Conservation (phyloP, 2,113 vertebrate genomes). For the Reinhardtius hippoglossoides region DNA sequence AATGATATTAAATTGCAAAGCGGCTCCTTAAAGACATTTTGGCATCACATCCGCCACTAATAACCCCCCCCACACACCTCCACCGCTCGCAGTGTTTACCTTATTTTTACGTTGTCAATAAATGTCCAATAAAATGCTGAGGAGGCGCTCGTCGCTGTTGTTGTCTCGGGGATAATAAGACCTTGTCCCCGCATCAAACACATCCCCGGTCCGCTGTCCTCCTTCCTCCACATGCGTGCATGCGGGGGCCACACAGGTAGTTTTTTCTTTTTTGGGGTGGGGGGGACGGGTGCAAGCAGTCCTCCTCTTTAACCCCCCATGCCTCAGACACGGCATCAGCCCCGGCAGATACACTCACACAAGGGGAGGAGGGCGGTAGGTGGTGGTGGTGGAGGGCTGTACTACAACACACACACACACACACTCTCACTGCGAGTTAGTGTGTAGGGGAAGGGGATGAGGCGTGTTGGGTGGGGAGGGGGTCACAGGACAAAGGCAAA, state of each 20-base stretch:
- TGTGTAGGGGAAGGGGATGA: slow-evolving; percentile 4
- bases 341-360: slow-evolving; percentile 61
- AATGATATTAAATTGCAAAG: too few relatives aligned
- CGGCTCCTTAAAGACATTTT: neutral
- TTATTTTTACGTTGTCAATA: slow-evolving; percentile 63
- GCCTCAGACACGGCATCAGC: slow-evolving; percentile 71
- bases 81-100: slow-evolving; percentile 57
- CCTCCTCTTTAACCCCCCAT: slow-evolving; percentile 83
- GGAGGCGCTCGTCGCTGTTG: slow-evolving; percentile 42
- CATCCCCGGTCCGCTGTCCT: slow-evolving; percentile 78
- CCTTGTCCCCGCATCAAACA: slow-evolving; percentile 71
- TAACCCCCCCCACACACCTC: neutral
- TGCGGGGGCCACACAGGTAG: slow-evolving; percentile 96
- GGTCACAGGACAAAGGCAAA: slow-evolving; percentile 76
- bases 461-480: slow-evolving; percentile 36
- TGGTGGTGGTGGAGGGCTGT: slow-evolving; percentile 28
- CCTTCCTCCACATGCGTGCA: slow-evolving; percentile 24
- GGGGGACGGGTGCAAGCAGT: neutral
- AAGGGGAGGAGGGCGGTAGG: slow-evolving; percentile 41
- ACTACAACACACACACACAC: neutral
- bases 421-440: slow-evolving; percentile 56
- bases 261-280: neutral
- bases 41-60: slow-evolving; percentile 20
- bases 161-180: slow-evolving; percentile 37
- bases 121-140: slow-evolving; percentile 64